Evolutionary conservation across 2,888 invertebrate species (phyloP).

Genomic region (Metacarcinus magister): DNA sequence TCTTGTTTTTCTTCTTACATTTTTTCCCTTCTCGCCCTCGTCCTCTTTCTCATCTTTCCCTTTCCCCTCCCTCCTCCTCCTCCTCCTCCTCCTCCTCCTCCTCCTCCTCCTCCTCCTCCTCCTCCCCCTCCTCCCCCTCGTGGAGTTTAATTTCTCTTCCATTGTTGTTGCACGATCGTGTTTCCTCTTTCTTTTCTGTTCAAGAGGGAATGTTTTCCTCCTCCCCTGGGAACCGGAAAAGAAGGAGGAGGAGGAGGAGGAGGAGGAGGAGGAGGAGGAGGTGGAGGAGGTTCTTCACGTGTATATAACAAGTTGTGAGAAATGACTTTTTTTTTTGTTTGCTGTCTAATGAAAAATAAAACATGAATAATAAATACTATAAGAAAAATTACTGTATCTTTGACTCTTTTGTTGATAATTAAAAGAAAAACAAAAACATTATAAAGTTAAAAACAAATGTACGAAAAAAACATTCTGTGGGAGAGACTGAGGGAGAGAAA

Average conservation of each 20-base stretch:
- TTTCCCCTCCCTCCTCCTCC: not conserved
- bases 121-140: not conserved
- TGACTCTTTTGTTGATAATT: too few relatives aligned
- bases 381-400: too few relatives aligned
- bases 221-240: not conserved
- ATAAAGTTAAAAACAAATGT: too few relatives aligned
- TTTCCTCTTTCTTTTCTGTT: not conserved
- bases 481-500: too few relatives aligned
- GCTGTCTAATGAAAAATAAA: too few relatives aligned
- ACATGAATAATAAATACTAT: too few relatives aligned
- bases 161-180: not conserved
- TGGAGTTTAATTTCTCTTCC: constrained; percentile 11
- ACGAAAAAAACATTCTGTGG: too few relatives aligned
- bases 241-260: not conserved
- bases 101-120: not conserved
- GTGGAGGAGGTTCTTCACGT: not conserved
- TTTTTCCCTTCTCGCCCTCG: not conserved
- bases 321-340: too few relatives aligned
- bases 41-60: not conserved
- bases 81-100: too few relatives aligned
- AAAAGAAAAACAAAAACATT: too few relatives aligned
- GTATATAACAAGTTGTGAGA: too few relatives aligned
- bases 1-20: too few relatives aligned
- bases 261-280: not conserved
- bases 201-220: not conserved